Evolutionary conservation across 2,113 vertebrate genomes (phyloP).

Genomic region (Mesocricetus auratus): DNA sequence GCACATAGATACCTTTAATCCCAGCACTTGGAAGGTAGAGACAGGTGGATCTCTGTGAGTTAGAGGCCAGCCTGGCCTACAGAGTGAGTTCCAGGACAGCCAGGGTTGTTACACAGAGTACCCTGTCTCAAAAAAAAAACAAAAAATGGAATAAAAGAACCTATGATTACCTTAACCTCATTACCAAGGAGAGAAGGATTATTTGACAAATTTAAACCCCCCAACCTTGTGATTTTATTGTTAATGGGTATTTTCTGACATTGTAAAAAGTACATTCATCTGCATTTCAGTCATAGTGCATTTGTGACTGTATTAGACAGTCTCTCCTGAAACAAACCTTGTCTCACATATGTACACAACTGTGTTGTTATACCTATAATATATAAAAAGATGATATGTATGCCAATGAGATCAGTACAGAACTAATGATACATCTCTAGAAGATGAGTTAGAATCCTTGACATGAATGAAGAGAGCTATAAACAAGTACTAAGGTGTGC

Average conservation of each 20-base stretch:
- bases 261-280: background rate
- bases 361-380: background rate
- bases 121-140: too few species aligned
- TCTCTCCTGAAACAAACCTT: background rate
- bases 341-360: background rate
- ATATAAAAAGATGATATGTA: background rate
- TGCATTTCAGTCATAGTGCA: background rate
- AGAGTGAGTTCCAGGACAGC: too few species aligned
- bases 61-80: too few species aligned
- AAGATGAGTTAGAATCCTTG: background rate
- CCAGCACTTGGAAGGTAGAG: too few species aligned
- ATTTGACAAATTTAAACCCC: background rate
- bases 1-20: too few species aligned
- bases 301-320: background rate
- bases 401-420: background rate
- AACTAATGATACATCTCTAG: background rate
- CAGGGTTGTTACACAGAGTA: too few species aligned
- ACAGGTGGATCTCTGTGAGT: too few species aligned
- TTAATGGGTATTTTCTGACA: background rate
- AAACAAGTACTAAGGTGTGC: background rate
- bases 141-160: background rate
- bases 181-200: background rate
- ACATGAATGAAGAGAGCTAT: background rate
- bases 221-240: background rate
- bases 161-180: background rate